A percentile compares a stretch with the other conserved stretches of the same genome.
These are phyloP conservation scores for Macquaria ambigua DNA, from an alignment of 2,113 vertebrate genomes.

Conservation along the genomic window DNA sequence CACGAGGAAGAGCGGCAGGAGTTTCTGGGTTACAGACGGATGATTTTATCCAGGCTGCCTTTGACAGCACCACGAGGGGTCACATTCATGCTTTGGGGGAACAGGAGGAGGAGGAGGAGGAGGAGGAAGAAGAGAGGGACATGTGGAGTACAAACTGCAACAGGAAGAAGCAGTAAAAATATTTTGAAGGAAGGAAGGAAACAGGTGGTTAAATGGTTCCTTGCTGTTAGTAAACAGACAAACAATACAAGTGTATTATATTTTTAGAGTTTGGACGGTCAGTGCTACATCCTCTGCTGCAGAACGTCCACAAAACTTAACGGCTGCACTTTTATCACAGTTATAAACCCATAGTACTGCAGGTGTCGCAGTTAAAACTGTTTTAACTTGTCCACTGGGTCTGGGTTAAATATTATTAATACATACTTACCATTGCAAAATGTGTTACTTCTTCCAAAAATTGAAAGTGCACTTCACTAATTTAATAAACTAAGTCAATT, in stretches of 20 bases:
- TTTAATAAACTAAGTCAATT: too few species aligned
- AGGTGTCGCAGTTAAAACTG: too few species aligned
- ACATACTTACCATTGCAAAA: too few species aligned
- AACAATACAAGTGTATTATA: neutral
- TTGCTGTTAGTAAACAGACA: slow-evolving; percentile 4
- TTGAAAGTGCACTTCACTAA: too few species aligned
- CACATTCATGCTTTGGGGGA: neutral
- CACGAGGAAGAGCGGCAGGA: neutral
- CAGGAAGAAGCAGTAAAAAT: slow-evolving; percentile 9
- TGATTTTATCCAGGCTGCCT: neutral
- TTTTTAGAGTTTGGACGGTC: neutral
- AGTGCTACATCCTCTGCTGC: neutral
- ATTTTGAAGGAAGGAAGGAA: slow-evolving; percentile 4
- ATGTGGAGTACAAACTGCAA: neutral
- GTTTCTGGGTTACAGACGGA: neutral
- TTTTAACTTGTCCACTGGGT: too few species aligned
- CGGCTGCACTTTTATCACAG: neutral
- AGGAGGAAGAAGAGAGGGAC: neutral
- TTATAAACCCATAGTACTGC: too few species aligned
- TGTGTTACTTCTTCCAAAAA: too few species aligned
- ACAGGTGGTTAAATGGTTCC: neutral
- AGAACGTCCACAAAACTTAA: rapidly evolving
- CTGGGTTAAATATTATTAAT: too few species aligned
- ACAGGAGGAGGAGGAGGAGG: neutral
- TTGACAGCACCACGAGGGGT: neutral